A percentile compares a stretch with the other conserved stretches of the same genome.
These are phyloP conservation scores for Trididemnum clinides DNA, from an alignment of 23 tunicate species.

Conservation along the genomic window DNA sequence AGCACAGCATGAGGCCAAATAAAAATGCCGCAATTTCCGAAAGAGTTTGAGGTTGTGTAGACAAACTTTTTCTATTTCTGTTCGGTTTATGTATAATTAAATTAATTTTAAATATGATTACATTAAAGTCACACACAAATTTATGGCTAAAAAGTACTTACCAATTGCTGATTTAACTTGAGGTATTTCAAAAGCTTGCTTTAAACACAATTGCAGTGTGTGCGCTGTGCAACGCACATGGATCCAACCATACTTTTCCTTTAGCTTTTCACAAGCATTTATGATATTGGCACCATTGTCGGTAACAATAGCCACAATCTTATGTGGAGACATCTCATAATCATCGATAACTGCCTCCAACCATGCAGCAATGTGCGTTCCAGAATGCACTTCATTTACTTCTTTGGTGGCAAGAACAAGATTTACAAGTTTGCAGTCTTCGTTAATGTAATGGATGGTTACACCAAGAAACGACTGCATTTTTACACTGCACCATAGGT, in stretches of 20 bases:
- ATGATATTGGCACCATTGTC: conserved; percentile 9
- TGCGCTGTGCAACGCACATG: neutral
- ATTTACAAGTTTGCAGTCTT: conserved; percentile 14
- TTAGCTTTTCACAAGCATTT: neutral
- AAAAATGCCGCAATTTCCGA: too few relatives aligned
- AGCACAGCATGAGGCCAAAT: too few relatives aligned
- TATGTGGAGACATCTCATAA: conserved; percentile 27
- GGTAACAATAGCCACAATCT: conserved; percentile 23
- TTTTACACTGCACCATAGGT: conserved; percentile 43
- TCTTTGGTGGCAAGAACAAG: conserved; percentile 57
- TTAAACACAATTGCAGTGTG: conserved; percentile 35
- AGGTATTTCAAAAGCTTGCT: conserved; percentile 46
- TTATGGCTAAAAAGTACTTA: conserved; percentile 22
- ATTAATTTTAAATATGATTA: neutral
- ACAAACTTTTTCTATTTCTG: too few relatives aligned
- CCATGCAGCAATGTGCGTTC: conserved; percentile 17
- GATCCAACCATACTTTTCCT: neutral
- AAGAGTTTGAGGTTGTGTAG: too few relatives aligned
- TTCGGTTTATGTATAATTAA: neutral
- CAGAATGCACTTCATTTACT: conserved; percentile 36
- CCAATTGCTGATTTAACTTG: conserved; percentile 42
- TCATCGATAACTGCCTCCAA: conserved; percentile 39
- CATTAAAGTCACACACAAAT: neutral
- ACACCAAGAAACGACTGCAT: conserved; percentile 52
- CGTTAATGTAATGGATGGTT: conserved; percentile 30